These are phyloP conservation scores for Teleiodes luculella DNA, from an alignment of 2,888 invertebrate genomes.

Conservation along the genomic window DNA sequence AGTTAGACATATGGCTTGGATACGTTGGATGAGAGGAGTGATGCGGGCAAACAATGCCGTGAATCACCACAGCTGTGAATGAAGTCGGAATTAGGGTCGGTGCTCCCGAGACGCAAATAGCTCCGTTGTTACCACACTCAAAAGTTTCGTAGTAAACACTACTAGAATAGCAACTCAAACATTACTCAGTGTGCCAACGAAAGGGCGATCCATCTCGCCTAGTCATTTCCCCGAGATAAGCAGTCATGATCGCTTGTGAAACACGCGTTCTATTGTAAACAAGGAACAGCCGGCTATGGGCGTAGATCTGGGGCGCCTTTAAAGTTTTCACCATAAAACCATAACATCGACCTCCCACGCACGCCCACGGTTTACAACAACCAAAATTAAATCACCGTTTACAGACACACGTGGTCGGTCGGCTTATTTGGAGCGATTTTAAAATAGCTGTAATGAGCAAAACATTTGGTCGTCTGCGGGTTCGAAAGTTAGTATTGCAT, in stretches of 20 bases:
- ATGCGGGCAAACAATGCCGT: slow-evolving; percentile 58
- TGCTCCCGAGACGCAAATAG: slow-evolving; percentile 62
- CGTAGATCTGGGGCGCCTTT: slow-evolving; percentile 53
- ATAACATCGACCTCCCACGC: slow-evolving; percentile 51
- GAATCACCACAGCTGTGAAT: slow-evolving; percentile 62
- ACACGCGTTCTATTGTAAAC: slow-evolving; percentile 43
- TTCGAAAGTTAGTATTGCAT: slow-evolving; percentile 22
- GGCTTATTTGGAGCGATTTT: slow-evolving; percentile 26
- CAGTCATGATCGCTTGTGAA: slow-evolving; percentile 16
- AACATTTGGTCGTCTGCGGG: background rate
- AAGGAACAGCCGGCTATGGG: slow-evolving; percentile 40
- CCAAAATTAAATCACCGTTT: slow-evolving; percentile 33
- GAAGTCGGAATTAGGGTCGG: slow-evolving; percentile 56
- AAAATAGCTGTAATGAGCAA: slow-evolving; percentile 16
- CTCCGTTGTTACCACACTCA: slow-evolving; percentile 37
- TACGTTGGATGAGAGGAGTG: slow-evolving; percentile 22
- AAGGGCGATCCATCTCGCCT: slow-evolving; percentile 3
- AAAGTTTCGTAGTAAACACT: slow-evolving; percentile 23
- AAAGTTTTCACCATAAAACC: slow-evolving; percentile 55
- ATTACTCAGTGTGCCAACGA: slow-evolving; percentile 2
- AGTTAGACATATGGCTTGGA: slow-evolving; percentile 39
- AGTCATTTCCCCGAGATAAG: slow-evolving; percentile 13
- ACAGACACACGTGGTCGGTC: slow-evolving; percentile 34
- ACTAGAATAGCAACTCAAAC: slow-evolving; percentile 4
- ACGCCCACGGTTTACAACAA: slow-evolving; percentile 36